A percentile compares a stretch with the other conserved stretches of the same genome.
phyloP scores from a whole-genome alignment of 2,113 vertebrate genomes.

The Danionella cerebrum region DNA sequence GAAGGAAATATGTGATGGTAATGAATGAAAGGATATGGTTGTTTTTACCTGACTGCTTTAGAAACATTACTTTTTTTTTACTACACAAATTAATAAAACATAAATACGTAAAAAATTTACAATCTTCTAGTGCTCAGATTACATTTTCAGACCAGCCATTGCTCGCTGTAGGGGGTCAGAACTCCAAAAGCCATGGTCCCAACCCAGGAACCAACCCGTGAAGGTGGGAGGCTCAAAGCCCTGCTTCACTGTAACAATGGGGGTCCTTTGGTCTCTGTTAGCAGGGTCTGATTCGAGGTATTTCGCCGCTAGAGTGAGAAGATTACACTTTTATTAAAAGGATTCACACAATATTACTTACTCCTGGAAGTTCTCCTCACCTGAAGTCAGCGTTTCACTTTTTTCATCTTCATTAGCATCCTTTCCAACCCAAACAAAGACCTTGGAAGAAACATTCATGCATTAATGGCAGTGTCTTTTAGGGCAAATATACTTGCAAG shows the following conservation, averaged over 20 bases:
- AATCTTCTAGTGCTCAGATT: background rate
- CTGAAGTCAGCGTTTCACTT: constrained; percentile 64
- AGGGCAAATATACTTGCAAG: background rate
- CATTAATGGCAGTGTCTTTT: background rate
- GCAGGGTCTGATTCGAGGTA: constrained; percentile 78
- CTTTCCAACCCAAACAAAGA: constrained; percentile 88
- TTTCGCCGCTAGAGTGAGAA: constrained; percentile 57
- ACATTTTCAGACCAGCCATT: constrained; percentile 56
- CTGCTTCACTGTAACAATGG: constrained; percentile 64
- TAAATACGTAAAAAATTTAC: no score
- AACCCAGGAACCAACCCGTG: constrained; percentile 86
- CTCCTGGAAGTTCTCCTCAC: constrained; percentile 53
- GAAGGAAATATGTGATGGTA: no score
- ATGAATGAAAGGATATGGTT: no score
- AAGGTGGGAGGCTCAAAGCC: constrained; percentile 81
- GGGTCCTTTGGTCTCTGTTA: constrained; percentile 65
- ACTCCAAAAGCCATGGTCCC: constrained; percentile 75
- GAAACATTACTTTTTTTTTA: no score
- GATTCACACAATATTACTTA: no score
- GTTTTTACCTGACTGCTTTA: no score
- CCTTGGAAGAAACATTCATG: constrained; percentile 48
- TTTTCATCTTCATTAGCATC: constrained; percentile 79
- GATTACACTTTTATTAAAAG: no score
- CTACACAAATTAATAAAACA: no score
- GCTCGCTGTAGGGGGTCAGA: constrained; percentile 63